These are phyloP conservation scores for Electrona antarctica DNA, from an alignment of 2,113 vertebrate species.

Conservation along the genomic window DNA sequence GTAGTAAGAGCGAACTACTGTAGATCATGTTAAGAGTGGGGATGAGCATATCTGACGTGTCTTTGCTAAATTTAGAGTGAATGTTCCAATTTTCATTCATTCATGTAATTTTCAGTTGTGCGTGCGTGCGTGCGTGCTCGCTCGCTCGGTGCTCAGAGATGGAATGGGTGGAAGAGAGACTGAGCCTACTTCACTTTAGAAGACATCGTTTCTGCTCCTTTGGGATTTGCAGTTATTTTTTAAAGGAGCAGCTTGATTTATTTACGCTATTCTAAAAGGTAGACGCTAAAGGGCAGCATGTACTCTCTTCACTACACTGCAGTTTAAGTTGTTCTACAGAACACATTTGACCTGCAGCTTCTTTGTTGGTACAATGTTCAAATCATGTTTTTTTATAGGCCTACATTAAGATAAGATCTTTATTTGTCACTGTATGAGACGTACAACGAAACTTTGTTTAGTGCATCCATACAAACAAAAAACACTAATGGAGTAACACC, in stretches of 20 bases:
- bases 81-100: too few relatives aligned
- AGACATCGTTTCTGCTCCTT: slow-evolving; percentile 48
- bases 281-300: slow-evolving; percentile 42
- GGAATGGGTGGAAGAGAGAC: background rate
- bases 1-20: too few relatives aligned
- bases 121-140: background rate
- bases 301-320: slow-evolving; percentile 19
- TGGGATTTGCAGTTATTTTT: slow-evolving; percentile 68
- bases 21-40: background rate
- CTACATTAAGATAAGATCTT: background rate
- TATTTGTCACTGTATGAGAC: too few relatives aligned
- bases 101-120: too few relatives aligned
- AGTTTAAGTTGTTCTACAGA: slow-evolving; percentile 5
- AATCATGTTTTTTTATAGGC: background rate
- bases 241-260: slow-evolving; percentile 58
- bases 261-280: slow-evolving; percentile 62
- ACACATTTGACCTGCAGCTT: slow-evolving; percentile 9
- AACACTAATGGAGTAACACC: background rate
- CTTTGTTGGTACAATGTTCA: background rate
- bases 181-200: slow-evolving; percentile 36
- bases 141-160: slow-evolving; percentile 1
- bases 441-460: too few relatives aligned
- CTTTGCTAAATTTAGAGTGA: too few relatives aligned
- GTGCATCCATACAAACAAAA: background rate
- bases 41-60: background rate